These are phyloP conservation scores for Eudasyphora cyanicolor DNA, from an alignment of 2,888 invertebrate genomes.

Conservation along the genomic window DNA sequence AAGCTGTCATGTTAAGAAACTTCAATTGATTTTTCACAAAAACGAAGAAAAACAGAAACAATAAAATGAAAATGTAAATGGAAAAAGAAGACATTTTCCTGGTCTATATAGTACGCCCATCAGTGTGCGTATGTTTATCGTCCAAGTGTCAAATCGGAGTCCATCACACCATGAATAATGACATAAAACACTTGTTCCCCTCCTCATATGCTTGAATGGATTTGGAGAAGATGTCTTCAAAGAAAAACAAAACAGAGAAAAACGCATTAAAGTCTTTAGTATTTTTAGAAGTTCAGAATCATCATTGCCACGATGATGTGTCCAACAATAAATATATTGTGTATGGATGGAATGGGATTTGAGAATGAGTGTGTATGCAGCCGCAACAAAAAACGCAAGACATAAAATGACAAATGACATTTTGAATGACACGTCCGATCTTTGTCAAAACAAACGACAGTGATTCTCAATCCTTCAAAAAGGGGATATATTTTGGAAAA, in stretches of 20 bases:
- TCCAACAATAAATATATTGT: background rate
- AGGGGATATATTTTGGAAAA: background rate
- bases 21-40: background rate
- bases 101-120: background rate
- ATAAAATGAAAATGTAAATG: too few species aligned
- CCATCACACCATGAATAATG: constrained; percentile 8
- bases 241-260: background rate
- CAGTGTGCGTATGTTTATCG: background rate
- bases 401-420: constrained; percentile 26
- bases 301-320: background rate
- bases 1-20: background rate
- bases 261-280: background rate
- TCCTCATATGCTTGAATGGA: background rate
- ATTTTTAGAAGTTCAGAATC: constrained; percentile 14
- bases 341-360: background rate
- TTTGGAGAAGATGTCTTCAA: background rate
- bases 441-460: background rate
- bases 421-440: background rate
- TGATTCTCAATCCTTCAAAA: background rate
- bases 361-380: background rate
- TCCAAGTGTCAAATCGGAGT: background rate
- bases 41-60: too few species aligned
- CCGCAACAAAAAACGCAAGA: background rate
- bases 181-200: constrained; percentile 25
- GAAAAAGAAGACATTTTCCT: background rate